Conservation (phyloP, 2,113 vertebrate genomes). For the Tonatia bakeri region DNA sequence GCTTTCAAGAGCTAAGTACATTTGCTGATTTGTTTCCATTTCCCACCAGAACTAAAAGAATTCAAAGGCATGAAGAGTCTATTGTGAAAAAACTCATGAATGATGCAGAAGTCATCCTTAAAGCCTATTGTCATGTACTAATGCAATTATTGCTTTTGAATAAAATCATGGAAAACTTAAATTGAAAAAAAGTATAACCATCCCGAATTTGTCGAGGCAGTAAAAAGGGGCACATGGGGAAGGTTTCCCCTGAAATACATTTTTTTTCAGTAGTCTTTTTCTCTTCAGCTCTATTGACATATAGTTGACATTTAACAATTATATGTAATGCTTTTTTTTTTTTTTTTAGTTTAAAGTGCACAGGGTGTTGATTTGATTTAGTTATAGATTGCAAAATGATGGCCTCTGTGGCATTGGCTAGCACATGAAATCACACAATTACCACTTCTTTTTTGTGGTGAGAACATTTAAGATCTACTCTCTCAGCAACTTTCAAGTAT, state of each 20-base stretch:
- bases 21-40: conserved; percentile 39
- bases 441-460: background rate
- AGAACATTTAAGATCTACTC: background rate
- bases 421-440: background rate
- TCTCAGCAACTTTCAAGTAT: background rate
- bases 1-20: background rate
- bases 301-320: background rate
- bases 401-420: background rate
- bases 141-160: background rate
- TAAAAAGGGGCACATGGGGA: background rate
- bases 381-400: background rate
- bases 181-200: background rate
- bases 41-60: conserved; percentile 28
- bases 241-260: background rate
- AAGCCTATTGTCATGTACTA: background rate
- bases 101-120: background rate
- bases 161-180: background rate
- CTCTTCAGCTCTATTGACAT: background rate
- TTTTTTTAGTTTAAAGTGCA: background rate
- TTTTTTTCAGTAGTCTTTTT: background rate
- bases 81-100: conserved; percentile 33
- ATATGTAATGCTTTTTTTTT: too few species aligned
- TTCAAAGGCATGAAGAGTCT: conserved; percentile 21
- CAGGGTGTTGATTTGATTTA: background rate
- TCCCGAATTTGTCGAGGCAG: background rate